Evolutionary conservation across 2,888 invertebrate species (phyloP).

Genomic region (Fragum fragum): DNA sequence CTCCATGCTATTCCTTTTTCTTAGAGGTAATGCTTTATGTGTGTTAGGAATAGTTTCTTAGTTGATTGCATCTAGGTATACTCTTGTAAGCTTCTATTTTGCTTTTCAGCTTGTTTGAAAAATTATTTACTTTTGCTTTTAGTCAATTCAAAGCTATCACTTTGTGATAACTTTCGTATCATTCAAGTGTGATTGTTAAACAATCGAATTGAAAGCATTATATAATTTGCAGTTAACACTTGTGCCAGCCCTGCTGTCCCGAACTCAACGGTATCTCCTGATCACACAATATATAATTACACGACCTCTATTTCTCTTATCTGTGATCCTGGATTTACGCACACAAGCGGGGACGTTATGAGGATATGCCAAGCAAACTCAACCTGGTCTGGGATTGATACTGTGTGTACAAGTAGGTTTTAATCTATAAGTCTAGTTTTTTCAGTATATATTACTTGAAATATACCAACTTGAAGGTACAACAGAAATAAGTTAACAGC

Average conservation of each 20-base stretch:
- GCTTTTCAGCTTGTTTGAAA: not conserved
- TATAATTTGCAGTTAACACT: conserved; percentile 12
- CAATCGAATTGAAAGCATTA: too few species aligned
- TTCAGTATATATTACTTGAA: too few species aligned
- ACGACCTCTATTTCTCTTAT: conserved; percentile 40
- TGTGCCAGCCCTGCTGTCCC: conserved; percentile 5
- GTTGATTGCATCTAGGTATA: too few species aligned
- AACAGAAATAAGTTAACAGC: too few species aligned
- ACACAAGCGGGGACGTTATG: conserved; percentile 34
- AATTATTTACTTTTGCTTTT: not conserved
- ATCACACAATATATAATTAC: conserved; percentile 23
- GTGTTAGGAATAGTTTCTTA: too few species aligned
- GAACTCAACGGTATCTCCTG: conserved; percentile 24
- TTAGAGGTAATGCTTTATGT: too few species aligned
- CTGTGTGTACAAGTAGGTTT: conserved; percentile 53
- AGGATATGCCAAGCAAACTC: conserved; percentile 38
- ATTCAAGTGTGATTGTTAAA: not conserved
- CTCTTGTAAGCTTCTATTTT: too few species aligned
- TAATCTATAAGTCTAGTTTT: too few species aligned
- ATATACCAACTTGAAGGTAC: too few species aligned
- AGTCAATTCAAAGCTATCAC: not conserved
- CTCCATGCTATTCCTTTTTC: too few species aligned
- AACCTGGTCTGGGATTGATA: conserved; percentile 37
- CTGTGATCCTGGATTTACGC: conserved; percentile 44
- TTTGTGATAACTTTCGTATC: not conserved